These are phyloP conservation scores for Lethenteron reissneri DNA, from an alignment of 2,113 vertebrate species.

Conservation along the genomic window DNA sequence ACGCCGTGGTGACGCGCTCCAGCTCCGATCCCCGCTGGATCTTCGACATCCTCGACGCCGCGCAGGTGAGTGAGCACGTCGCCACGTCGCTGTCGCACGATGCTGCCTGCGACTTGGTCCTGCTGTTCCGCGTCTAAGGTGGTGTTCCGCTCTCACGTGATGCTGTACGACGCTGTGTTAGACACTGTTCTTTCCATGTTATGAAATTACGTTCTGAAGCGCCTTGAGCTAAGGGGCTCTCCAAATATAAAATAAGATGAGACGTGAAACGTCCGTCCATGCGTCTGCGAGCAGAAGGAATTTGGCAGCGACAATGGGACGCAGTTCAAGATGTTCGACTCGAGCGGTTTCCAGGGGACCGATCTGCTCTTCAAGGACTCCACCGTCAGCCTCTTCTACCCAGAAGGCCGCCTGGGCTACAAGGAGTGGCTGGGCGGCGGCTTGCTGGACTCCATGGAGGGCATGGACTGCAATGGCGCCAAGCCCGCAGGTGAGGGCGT, in stretches of 20 bases:
- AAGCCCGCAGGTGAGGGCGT: no score
- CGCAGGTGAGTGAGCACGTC: constrained; percentile 35
- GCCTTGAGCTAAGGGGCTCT: neutral
- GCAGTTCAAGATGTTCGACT: constrained; percentile 71
- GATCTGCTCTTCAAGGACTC: constrained; percentile 84
- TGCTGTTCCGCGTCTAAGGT: no score
- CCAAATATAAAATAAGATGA: neutral
- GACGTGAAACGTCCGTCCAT: constrained; percentile 34
- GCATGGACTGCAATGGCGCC: constrained; percentile 23
- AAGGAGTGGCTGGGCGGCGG: constrained; percentile 49
- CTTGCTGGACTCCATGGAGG: constrained; percentile 40
- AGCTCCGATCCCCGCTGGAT: constrained; percentile 35
- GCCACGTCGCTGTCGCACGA: no score
- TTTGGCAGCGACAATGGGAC: constrained; percentile 21
- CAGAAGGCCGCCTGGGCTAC: constrained; percentile 38
- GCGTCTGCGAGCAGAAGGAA: constrained; percentile 23
- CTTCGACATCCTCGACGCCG: constrained; percentile 55
- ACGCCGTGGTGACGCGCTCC: constrained; percentile 57
- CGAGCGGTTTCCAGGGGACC: constrained; percentile 30
- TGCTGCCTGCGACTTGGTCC: no score
- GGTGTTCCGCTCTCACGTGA: no score
- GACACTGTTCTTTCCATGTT: neutral
- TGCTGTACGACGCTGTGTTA: neutral
- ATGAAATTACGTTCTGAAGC: neutral
- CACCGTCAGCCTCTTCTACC: constrained; percentile 29